Conservation (phyloP, 2,797 vertebrate genomes). For the Neosilurus mollespiculum region DNA sequence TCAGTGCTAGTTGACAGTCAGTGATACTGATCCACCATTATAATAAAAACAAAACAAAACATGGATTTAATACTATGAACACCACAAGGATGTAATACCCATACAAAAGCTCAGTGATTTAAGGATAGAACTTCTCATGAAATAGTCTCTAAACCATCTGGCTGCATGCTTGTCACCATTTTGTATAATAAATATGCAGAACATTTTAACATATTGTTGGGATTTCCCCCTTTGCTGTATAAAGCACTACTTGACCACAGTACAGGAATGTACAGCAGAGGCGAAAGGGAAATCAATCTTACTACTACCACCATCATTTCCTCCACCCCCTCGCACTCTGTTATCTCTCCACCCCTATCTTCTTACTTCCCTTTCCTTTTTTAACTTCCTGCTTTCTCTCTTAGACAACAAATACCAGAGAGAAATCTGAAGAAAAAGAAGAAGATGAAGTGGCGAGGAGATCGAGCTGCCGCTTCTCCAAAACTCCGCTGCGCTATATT, state of each 20-base stretch:
- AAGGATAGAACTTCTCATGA: background rate
- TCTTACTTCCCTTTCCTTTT: background rate
- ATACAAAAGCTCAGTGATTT: background rate
- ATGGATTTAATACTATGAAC: background rate
- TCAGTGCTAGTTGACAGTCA: background rate
- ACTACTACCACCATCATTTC: slow-evolving; percentile 25
- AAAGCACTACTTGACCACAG: background rate
- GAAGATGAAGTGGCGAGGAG: slow-evolving; percentile 84
- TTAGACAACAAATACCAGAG: slow-evolving; percentile 85
- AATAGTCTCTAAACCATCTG: background rate
- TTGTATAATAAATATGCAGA: background rate
- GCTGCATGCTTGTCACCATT: background rate
- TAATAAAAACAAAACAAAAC: background rate
- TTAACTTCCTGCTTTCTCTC: slow-evolving; percentile 19
- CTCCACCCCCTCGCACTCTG: slow-evolving; percentile 32
- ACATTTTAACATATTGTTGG: background rate
- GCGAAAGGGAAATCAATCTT: background rate
- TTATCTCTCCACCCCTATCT: slow-evolving; percentile 45
- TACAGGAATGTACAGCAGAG: background rate
- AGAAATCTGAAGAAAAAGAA: slow-evolving; percentile 86
- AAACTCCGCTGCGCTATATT: slow-evolving; percentile 82
- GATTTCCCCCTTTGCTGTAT: background rate
- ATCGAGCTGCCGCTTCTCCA: slow-evolving; percentile 76
- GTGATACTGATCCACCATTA: background rate
- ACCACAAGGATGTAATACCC: background rate